Evolutionary conservation across 2,797 vertebrate genomes (phyloP).

Genomic region (Zonotrichia albicollis): DNA sequence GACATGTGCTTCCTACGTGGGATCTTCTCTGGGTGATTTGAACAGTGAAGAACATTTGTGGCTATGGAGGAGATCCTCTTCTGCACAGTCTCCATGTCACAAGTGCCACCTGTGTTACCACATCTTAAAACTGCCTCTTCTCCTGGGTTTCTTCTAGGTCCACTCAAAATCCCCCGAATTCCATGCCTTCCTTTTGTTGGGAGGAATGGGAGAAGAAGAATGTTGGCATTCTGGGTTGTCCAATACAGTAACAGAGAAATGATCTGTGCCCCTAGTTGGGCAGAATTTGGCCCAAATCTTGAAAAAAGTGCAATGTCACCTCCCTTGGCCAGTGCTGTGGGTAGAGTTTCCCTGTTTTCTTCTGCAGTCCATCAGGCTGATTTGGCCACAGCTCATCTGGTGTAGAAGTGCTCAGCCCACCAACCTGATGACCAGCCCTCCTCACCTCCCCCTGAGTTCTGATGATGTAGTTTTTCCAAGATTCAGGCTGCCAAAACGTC

Average conservation of each 20-base stretch:
- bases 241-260: accelerated
- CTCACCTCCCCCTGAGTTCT: background rate
- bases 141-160: background rate
- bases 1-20: background rate
- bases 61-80: background rate
- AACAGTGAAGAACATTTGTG: background rate
- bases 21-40: background rate
- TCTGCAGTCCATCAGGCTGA: background rate
- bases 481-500: background rate
- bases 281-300: background rate
- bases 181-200: background rate
- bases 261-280: background rate
- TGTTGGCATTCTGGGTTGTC: background rate
- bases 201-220: background rate
- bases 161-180: accelerated
- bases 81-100: background rate
- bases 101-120: background rate
- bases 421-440: background rate
- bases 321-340: background rate
- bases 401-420: background rate
- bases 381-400: background rate
- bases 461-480: background rate
- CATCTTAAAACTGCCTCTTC: background rate
- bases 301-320: background rate
- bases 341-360: background rate